Percentiles rank a stretch among this genome's conserved stretches.
These are phyloP conservation scores for Zoroaster sp. DNA, from an alignment of 53 echinoderm and acorn worm genomes.

Conservation along the genomic window DNA sequence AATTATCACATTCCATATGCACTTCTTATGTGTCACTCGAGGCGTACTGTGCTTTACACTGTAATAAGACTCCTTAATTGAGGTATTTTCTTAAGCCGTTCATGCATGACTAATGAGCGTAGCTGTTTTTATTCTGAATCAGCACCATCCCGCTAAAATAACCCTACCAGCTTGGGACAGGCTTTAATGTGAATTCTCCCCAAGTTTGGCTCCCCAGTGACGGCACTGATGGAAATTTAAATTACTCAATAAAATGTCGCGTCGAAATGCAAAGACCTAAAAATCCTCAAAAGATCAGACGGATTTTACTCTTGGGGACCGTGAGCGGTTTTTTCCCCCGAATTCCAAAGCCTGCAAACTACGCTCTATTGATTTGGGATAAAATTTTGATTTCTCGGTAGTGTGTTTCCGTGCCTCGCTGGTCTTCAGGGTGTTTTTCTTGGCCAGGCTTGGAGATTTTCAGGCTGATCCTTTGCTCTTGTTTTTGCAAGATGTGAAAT, in stretches of 20 bases:
- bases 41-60: not conserved
- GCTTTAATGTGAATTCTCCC: conserved; percentile 42
- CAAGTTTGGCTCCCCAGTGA: conserved; percentile 44
- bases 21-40: not conserved
- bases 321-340: not conserved
- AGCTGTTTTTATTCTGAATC: conserved; percentile 52
- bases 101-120: conserved; percentile 45
- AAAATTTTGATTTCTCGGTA: conserved; percentile 55
- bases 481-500: conserved; percentile 54
- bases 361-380: conserved; percentile 49
- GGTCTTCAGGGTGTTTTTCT: conserved; percentile 33
- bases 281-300: conserved; percentile 48
- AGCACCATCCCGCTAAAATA: conserved; percentile 41
- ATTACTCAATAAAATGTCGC: conserved; percentile 51
- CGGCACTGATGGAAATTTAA: conserved; percentile 55
- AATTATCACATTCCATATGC: not conserved
- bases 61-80: not conserved
- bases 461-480: conserved; percentile 5
- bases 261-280: conserved; percentile 14
- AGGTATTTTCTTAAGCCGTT: conserved; percentile 36
- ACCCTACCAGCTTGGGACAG: not conserved
- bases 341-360: not conserved
- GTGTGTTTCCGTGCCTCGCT: conserved; percentile 22
- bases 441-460: conserved; percentile 28
- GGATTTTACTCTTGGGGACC: conserved; percentile 7